Evolutionary conservation across 2,888 invertebrate genomes (phyloP), one percentile per base, ranked within the genome.

Genomic region (Chrysodeixis includens): DNA sequence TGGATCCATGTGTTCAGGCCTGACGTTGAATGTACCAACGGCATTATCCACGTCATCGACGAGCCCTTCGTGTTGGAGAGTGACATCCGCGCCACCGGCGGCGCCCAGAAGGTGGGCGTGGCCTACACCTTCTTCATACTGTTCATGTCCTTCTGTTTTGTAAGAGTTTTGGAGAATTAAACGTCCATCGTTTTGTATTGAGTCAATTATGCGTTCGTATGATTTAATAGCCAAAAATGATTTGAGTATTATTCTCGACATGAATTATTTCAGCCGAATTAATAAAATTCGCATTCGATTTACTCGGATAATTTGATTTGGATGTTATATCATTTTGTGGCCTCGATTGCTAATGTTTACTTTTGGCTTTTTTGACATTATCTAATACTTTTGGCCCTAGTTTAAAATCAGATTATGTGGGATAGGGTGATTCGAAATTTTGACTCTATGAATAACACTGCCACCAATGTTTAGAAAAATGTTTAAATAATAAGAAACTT

Each of bases 21-120:
- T 26, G 98, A 99, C 90, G 98, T 99, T 5, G 98, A 98, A 86
- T 99, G 99, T 91, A 99, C 98, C 90, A 99, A 99, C 89, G 99
- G 99, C 59, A 97, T 98, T 81, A 99, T 99, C 81, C 99, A 99
- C 91, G 98, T 99, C 73, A 98, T 99, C 86, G 98, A 99, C 88
- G 96, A 96, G 78, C 98, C 99, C 6, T 97, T 99, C 86, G 94
- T 98, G 69, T 96, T 96, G 86, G 97, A 98, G 84, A 97, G 97
- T 83, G 99, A 99, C 91, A 97, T 99, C 72, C 96, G 96, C 76
- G 97, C 97, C 65, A 97, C 96, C n/a, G 95, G 95, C 49, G 85
- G 88, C 61, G 92, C 94, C 20, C 90, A 91, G 58, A 86, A 88
- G 73, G 76, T 88, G 30, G 83, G 82, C 65, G 30, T 85, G 44